Conservation (phyloP, 1,140 invertebrate species). For the Hermetia illucens region DNA sequence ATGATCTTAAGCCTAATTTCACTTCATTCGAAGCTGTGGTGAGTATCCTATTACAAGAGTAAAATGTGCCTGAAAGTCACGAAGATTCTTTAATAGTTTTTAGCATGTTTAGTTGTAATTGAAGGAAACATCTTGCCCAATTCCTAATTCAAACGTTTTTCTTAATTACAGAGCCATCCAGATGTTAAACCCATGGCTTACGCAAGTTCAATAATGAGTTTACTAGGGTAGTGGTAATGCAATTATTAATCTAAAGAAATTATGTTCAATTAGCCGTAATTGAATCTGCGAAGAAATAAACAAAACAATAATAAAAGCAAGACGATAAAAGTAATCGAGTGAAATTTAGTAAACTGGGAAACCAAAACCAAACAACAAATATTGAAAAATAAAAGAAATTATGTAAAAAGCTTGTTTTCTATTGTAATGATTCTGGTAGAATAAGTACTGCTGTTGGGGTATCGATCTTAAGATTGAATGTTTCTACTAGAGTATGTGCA, state of each 20-base stretch:
- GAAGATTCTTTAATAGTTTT: slow-evolving; percentile 6
- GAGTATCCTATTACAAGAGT: slow-evolving; percentile 8
- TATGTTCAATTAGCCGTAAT: not conserved
- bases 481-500: too few species aligned
- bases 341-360: not conserved
- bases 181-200: slow-evolving; percentile 94
- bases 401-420: too few species aligned
- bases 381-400: too few species aligned
- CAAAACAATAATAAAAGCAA: not conserved
- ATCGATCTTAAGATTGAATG: too few species aligned
- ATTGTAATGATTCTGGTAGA: too few species aligned
- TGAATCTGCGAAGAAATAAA: too few species aligned
- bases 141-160: slow-evolving; percentile 12
- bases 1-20: slow-evolving; percentile 80
- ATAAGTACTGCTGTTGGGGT: too few species aligned
- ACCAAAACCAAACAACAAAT: too few species aligned
- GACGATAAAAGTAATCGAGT: not conserved
- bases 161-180: slow-evolving; percentile 79
- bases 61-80: not conserved
- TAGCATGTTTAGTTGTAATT: not conserved
- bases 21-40: slow-evolving; percentile 81
- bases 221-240: slow-evolving; percentile 18
- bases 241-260: not conserved
- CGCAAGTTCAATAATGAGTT: slow-evolving; percentile 53
- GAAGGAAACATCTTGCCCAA: not conserved